phyloP scores from a whole-genome alignment of 1,140 invertebrate species.

The Penaeus chinensis region DNA sequence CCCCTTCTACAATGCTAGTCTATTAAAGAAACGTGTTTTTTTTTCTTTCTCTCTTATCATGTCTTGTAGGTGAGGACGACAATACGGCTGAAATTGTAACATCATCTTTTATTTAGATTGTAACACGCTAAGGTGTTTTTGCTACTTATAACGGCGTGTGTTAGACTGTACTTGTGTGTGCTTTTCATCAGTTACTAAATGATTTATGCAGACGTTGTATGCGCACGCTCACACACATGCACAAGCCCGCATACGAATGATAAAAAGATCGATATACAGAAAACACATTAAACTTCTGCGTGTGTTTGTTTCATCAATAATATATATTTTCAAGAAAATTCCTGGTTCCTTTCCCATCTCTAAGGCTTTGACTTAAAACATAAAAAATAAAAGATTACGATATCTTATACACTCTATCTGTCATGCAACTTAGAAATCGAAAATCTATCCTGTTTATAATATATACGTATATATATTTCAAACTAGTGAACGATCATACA shows the following conservation, averaged over 20 bases:
- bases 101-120: neutral
- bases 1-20: neutral
- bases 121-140: neutral
- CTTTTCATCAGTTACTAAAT: neutral
- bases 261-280: neutral
- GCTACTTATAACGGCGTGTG: neutral
- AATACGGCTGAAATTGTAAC: no score
- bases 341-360: no score
- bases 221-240: slow-evolving; percentile 1
- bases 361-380: no score
- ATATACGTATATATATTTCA: no score
- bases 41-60: neutral
- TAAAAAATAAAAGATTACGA: no score
- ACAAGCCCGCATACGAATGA: neutral
- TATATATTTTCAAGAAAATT: no score
- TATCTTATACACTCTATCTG: no score
- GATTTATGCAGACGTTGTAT: neutral
- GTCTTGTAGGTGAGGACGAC: neutral
- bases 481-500: no score
- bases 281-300: neutral
- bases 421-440: no score
- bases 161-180: neutral
- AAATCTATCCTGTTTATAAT: no score
- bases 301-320: neutral
- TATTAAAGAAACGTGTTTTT: neutral